Evolutionary conservation across 1,140 invertebrate genomes (phyloP), one percentile per base, ranked within the genome.

Genomic region (Drosophila orosa): DNA sequence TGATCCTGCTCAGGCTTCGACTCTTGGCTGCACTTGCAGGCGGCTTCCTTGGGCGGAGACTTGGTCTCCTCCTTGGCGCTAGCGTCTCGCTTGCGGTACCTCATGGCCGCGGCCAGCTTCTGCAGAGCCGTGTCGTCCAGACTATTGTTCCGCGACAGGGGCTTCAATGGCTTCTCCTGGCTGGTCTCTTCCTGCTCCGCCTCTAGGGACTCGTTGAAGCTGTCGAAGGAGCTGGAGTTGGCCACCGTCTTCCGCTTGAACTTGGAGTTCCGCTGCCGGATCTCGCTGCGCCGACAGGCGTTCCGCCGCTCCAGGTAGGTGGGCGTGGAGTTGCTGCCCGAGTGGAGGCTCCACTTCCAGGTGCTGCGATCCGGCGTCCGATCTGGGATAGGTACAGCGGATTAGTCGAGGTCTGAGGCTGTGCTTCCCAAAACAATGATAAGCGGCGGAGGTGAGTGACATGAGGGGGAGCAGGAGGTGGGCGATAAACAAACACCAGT

Each of bases 271-370:
- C 96, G 71, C 95, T 93, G 91, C 4, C 91, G 86, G 5, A 92
- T 91, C 63, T 92, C 91, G 44, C 91, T 92, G 39, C 91, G 80
- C 2, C 91, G 77, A 50, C 90, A 92, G 4, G 91, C 84, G 56
- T 92, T 92, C 31, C 91, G 96, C 94, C 96, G 96, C 90, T 98
- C 97, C 44, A 98, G 92, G 92, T 98, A 98, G 74, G 98, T 97
- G 3, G 97, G 97, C 0, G 97, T 96, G 3, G 97, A 97, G 0
- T 97, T 96, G 45, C 86, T 87, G 54, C 78, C 80, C 27, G 90
- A 89, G 42, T 92, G 74, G 29, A 90, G 75, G 47, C 83, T 81
- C 91, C 91, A 92, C 72, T 92, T 92, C 91, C 91, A 92, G n/a
- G 82, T 87, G 50, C 81, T 92, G 58, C 91, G 91, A 59, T 92